Evolutionary conservation across 1,140 invertebrate species (phyloP), one percentile per base, ranked within the genome.

Genomic region (Meloidogyne chitwoodi): DNA sequence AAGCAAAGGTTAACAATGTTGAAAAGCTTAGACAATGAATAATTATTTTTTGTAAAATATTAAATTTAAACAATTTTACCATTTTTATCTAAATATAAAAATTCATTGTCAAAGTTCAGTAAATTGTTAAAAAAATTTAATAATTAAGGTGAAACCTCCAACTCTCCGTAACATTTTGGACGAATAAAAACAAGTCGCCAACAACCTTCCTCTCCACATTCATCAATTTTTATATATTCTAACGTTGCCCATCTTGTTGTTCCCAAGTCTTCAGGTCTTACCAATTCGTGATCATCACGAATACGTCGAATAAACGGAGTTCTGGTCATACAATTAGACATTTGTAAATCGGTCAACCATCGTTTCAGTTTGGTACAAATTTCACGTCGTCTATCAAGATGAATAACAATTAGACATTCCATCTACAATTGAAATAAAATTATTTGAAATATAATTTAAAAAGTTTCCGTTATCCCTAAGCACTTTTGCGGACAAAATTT

Each of bases 181-280:
- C 71, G 71, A 61, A 73, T 26, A 64, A 63, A 34, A 61, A 73
- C 56, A 38, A 73, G 61, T 16, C 34, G 63, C 71, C 71, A 73
- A 34, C 56, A 73, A 24, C 56, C 41, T 31, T 73, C 64, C n/a
- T 61, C 38, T 27, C n/a, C n/a, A 34, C 48, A 26, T 31, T 64
- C 31, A 16, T 73, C 71, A 6, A 61, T 22, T 64, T 14, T 27
- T 34, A 29, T 61, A 64, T 73, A 61, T 38, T 73, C 44, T 22
- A 73, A 2, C 19, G 56, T 61, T 14, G 71, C 71, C 71, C 71
- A 73, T 61, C 34, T 44, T 11, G 56, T 61, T 34, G 71, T 73
- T 10, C 71, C 71, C 16, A 73, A 34, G 16, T 63, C 34, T 41
- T 61, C 38, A 29, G 24, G 19, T 16, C 48, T 26, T 12, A 64